Evolutionary conservation across 2,797 vertebrate genomes (phyloP).

Genomic region (Danio choprae): DNA sequence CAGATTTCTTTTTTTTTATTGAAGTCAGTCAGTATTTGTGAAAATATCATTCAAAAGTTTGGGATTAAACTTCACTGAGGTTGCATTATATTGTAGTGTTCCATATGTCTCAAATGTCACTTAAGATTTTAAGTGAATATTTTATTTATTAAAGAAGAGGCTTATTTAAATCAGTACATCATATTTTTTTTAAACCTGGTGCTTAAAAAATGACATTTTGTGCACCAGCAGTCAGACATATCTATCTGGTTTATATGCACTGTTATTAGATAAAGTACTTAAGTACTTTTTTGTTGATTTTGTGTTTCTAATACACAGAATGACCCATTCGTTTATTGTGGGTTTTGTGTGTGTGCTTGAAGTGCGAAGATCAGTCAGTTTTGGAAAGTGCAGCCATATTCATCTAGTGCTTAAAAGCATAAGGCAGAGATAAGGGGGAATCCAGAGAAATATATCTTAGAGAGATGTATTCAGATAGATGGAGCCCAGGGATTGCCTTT

Average conservation of each 20-base stretch:
- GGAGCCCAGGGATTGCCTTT: conserved; percentile 72
- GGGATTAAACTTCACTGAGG: neutral
- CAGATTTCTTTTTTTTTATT: neutral
- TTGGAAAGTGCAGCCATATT: conserved; percentile 38
- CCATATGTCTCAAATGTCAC: too few species aligned
- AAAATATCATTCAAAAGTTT: neutral
- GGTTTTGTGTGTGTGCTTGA: neutral
- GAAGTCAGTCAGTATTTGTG: neutral
- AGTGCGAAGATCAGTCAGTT: neutral
- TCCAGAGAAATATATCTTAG: conserved; percentile 62
- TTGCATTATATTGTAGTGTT: neutral
- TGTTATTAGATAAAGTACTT: neutral
- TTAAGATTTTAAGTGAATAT: too few species aligned
- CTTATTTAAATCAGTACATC: too few species aligned
- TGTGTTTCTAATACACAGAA: conserved; percentile 14
- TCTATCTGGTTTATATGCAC: too few species aligned
- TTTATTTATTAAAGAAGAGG: too few species aligned
- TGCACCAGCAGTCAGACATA: neutral
- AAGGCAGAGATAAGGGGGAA: conserved; percentile 60
- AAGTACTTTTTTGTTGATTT: conserved; percentile 9
- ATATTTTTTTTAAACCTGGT: too few species aligned
- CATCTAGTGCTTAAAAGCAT: conserved; percentile 12
- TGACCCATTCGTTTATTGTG: neutral
- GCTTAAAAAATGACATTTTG: neutral
- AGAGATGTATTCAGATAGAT: conserved; percentile 73